Evolutionary conservation across 2,113 vertebrate species (phyloP), one percentile per base, ranked within the genome.

Genomic region (Macquaria ambigua): DNA sequence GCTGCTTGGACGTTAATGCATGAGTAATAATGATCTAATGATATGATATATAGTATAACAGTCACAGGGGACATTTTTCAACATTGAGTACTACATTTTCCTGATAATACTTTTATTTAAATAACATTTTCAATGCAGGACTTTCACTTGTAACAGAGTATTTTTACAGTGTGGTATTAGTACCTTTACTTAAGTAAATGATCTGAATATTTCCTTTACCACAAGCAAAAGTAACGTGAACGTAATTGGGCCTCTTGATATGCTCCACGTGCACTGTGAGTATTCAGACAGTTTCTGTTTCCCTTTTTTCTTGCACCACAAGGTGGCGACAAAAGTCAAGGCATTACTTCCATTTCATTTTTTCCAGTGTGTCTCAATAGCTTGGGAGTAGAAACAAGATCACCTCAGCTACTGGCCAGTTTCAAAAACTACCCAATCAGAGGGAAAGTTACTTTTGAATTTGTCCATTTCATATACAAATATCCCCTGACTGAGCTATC

Each of bases 281-380:
- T 28, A 5, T 31, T 53, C 56, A 41, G 20, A 3, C n/a, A 7
- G 25, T 59, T 23, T 58, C 16, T 39, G 39, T 39, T 39, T 39
- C 39, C 2, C 3, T 23, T 50, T 31, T 12, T 9, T 78, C 1
- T 20, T 53, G 3, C 5, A 58, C 88, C 94, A 89, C 86, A 50
- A 89, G 93, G 80, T 37, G 95, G 84, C 88, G 83, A 72, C 84
- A 90, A 56, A 84, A 34, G 14, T 14, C 71, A 67, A 77, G 25
- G n/a, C 5, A 74, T 84, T 0, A 39, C 12, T 18, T 59, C 23
- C 0, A 3, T 25, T 41, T 0, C n/a, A 16, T 21, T 20, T 37
- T 37, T 37, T 41, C 37, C 25, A 63, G 8, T 18, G 1, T 4
- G n/a, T 74, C 11, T 72, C 3, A 39, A 53, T 18, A 31, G 28